Conservation (phyloP, 2,113 vertebrate species). For the Chloroceryle aenea region DNA sequence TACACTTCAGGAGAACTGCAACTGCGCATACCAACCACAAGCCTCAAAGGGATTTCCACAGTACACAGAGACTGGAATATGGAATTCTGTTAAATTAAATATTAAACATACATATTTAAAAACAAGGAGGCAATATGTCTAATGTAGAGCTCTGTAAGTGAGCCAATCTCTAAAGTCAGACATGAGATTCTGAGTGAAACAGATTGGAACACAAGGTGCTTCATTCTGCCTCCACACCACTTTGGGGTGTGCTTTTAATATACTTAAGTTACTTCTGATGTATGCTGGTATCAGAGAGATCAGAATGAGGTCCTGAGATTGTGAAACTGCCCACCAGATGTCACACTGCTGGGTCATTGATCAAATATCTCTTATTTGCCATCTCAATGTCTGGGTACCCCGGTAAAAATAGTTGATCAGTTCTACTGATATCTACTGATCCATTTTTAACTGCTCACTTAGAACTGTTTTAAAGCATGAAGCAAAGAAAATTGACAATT, state of each 20-base stretch:
- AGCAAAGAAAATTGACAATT: conserved; percentile 36
- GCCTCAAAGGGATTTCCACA: conserved; percentile 6
- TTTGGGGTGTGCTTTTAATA: background rate
- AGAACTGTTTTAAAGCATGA: conserved; percentile 17
- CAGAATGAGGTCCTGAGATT: background rate
- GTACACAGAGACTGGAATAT: background rate
- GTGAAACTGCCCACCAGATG: background rate
- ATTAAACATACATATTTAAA: conserved; percentile 39
- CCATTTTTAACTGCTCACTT: conserved; percentile 29
- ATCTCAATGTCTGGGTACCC: background rate
- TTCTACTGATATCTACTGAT: background rate
- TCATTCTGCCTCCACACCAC: background rate
- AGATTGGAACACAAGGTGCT: background rate
- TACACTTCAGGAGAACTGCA: background rate
- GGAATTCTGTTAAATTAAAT: conserved; percentile 41
- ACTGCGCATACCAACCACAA: background rate
- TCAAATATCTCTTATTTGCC: conserved; percentile 9
- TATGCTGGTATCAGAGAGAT: background rate
- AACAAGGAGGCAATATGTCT: conserved; percentile 34
- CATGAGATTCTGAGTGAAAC: background rate
- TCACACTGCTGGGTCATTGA: background rate
- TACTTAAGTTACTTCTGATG: background rate
- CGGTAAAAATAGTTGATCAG: background rate
- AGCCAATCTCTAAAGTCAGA: conserved; percentile 5
- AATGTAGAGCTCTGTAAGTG: conserved; percentile 40